phyloP scores from a whole-genome alignment of 2,888 invertebrate species.

The Penaeus monodon region DNA sequence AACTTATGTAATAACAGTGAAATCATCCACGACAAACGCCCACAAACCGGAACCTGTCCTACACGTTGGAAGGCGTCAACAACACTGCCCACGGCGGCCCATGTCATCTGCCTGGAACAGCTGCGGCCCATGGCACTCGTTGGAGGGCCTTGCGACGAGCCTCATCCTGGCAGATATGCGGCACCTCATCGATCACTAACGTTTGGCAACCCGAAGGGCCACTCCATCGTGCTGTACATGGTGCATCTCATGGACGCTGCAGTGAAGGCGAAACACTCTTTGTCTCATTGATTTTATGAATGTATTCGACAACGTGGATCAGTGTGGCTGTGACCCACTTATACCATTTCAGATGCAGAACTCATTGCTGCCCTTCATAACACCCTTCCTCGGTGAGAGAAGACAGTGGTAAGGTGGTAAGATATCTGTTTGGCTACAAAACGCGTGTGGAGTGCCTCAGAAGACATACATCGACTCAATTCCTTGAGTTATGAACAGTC shows the following conservation, averaged over 20 bases:
- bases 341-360: too few species aligned
- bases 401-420: too few species aligned
- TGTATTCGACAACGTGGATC: conserved; percentile 1
- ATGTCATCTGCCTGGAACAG: background rate
- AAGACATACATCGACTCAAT: too few species aligned
- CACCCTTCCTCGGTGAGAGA: too few species aligned
- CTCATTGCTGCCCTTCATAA: too few species aligned
- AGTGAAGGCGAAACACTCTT: background rate
- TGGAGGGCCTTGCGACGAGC: background rate
- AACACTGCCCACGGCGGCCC: background rate
- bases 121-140: conserved; percentile 15
- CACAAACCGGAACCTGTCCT: background rate
- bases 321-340: too few species aligned
- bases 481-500: too few species aligned
- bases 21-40: background rate
- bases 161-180: background rate
- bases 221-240: background rate
- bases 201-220: conserved; percentile 1
- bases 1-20: background rate
- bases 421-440: too few species aligned
- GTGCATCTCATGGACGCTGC: background rate
- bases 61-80: background rate
- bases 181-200: background rate
- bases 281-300: background rate
- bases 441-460: too few species aligned